Conservation (phyloP, 2,888 invertebrate genomes). For the Caenorhabditis macrosperma region DNA sequence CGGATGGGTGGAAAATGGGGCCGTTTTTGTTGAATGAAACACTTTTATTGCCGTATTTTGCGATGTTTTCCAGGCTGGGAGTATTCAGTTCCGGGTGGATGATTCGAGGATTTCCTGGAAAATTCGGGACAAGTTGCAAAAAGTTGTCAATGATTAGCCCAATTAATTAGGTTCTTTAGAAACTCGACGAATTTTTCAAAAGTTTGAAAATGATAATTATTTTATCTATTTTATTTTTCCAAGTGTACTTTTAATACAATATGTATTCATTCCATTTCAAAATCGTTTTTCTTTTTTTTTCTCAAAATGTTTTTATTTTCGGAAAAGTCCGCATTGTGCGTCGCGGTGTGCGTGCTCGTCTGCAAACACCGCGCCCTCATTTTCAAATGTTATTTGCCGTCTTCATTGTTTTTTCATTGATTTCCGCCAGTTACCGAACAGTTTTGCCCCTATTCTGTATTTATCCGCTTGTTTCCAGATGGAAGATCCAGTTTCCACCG, state of each 20-base stretch:
- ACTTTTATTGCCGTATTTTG: not conserved
- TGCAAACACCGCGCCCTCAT: constrained; percentile 34
- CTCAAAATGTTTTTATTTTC: not conserved
- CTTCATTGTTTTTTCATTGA: not conserved
- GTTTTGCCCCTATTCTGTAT: not conserved
- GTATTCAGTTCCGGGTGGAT: not conserved
- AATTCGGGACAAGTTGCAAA: not conserved
- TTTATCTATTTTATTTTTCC: not conserved
- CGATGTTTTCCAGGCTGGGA: not conserved
- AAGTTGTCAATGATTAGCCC: too few relatives aligned
- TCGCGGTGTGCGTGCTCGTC: constrained; percentile 2
- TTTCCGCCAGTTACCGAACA: constrained; percentile 1
- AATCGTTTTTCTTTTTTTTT: not conserved
- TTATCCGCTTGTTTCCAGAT: constrained; percentile 1
- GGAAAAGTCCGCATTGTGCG: constrained; percentile 4
- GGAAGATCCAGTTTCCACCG: constrained; percentile 1
- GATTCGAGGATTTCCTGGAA: not conserved
- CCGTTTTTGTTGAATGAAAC: not conserved
- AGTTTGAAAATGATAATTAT: not conserved
- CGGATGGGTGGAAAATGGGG: too few relatives aligned
- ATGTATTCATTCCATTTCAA: not conserved
- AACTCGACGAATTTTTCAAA: too few relatives aligned
- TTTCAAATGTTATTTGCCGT: constrained; percentile 13
- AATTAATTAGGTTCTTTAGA: too few relatives aligned
- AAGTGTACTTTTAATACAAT: not conserved